A percentile compares a stretch with the other conserved stretches of the same genome.
Conservation (phyloP, 2,113 vertebrate species). For the Melanerpes aurifrons region DNA sequence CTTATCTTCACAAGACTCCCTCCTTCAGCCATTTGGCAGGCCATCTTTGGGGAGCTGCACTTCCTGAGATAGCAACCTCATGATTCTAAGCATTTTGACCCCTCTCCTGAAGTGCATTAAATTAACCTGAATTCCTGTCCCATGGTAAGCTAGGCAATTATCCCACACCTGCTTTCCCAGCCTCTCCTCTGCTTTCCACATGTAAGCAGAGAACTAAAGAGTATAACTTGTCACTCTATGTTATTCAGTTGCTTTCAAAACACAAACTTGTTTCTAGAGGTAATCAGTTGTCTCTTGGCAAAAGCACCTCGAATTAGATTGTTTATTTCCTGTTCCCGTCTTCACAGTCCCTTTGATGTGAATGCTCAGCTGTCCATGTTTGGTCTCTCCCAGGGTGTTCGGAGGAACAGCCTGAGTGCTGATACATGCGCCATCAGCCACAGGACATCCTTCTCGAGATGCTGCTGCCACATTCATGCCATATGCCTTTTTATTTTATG, state of each 20-base stretch:
- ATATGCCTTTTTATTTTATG: conserved; percentile 64
- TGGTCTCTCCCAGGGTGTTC: not conserved
- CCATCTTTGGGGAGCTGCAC: too few relatives aligned
- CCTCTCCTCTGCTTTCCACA: not conserved
- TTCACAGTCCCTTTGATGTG: not conserved
- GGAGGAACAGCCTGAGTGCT: not conserved
- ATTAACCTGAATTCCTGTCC: too few relatives aligned
- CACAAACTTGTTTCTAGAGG: not conserved
- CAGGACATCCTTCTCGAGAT: conserved; percentile 32
- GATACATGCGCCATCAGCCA: not conserved
- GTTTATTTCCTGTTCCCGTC: not conserved
- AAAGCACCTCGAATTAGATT: not conserved
- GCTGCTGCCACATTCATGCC: conserved; percentile 19
- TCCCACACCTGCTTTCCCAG: not conserved
- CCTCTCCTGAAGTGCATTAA: too few relatives aligned
- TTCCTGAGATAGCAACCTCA: too few relatives aligned
- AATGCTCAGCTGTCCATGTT: not conserved
- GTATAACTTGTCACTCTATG: not conserved
- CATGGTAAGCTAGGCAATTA: too few relatives aligned
- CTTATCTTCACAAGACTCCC: too few relatives aligned
- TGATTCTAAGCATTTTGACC: too few relatives aligned
- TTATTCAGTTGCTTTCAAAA: conserved; percentile 5
- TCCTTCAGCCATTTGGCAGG: too few relatives aligned
- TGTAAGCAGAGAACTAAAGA: not conserved
- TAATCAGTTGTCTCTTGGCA: not conserved